These are phyloP conservation scores for Aporophyla nigra DNA, from an alignment of 2,888 invertebrate genomes.

Conservation along the genomic window DNA sequence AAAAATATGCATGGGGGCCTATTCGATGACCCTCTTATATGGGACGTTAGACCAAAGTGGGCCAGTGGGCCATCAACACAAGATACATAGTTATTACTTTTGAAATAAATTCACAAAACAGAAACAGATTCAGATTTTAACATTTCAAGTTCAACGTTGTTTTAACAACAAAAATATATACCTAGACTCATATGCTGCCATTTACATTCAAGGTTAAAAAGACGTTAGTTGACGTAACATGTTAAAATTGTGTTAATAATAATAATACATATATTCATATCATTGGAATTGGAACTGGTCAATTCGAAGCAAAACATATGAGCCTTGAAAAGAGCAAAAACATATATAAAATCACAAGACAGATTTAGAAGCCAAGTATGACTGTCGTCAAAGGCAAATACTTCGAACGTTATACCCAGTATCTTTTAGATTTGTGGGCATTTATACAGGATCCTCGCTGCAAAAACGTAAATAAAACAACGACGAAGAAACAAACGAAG, in stretches of 20 bases:
- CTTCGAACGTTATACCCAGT: background rate
- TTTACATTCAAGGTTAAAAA: slow-evolving; percentile 60
- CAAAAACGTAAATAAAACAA: background rate
- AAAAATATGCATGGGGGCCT: background rate
- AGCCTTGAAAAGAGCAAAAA: background rate
- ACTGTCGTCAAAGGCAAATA: background rate
- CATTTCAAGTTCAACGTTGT: slow-evolving; percentile 31
- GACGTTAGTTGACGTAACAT: slow-evolving; percentile 41
- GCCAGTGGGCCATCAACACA: background rate
- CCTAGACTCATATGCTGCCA: slow-evolving; percentile 24
- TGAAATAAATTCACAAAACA: slow-evolving; percentile 11
- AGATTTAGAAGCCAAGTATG: slow-evolving; percentile 2
- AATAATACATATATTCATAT: too few relatives aligned
- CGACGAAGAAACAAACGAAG: background rate
- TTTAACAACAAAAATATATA: slow-evolving; percentile 30
- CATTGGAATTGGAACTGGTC: slow-evolving; percentile 36
- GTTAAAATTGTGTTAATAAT: slow-evolving; percentile 42
- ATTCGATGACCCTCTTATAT: background rate
- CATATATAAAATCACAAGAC: background rate
- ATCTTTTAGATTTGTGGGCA: background rate
- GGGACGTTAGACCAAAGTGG: background rate
- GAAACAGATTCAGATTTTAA: too few relatives aligned
- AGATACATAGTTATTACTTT: background rate
- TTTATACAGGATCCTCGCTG: background rate
- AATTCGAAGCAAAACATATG: background rate